Percentiles rank a stretch among this genome's conserved stretches.
These are phyloP conservation scores for Zingel zingel DNA, from an alignment of 2,113 vertebrate species.

Conservation along the genomic window DNA sequence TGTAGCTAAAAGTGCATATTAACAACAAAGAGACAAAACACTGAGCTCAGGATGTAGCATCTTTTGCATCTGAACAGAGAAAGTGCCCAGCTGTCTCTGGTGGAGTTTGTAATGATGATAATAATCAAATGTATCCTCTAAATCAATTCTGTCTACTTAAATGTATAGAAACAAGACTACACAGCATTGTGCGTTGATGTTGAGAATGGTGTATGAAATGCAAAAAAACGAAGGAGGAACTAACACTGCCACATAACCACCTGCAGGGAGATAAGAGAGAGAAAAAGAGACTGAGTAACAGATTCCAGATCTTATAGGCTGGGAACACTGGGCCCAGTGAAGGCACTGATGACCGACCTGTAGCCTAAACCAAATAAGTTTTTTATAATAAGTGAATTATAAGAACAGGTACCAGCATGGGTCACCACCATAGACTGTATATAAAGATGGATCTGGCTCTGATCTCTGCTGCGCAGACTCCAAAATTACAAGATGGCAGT, in stretches of 20 bases:
- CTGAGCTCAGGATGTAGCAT: background rate
- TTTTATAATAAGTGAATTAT: too few relatives aligned
- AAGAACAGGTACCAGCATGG: too few relatives aligned
- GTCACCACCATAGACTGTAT: too few relatives aligned
- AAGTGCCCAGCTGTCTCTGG: background rate
- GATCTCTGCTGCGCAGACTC: too few relatives aligned
- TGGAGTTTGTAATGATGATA: background rate
- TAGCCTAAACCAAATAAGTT: too few relatives aligned
- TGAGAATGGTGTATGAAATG: background rate
- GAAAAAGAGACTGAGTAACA: background rate
- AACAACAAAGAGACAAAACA: constrained; percentile 2
- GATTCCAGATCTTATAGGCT: background rate
- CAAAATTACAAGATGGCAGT: too few relatives aligned
- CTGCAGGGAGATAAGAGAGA: background rate
- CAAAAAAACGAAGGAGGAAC: background rate
- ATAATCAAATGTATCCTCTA: background rate
- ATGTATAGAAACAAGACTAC: background rate
- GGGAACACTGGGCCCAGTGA: too few relatives aligned
- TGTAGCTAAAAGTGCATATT: background rate
- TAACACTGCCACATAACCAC: background rate
- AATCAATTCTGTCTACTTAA: background rate
- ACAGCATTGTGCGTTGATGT: background rate
- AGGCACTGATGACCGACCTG: too few relatives aligned
- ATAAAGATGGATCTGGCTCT: too few relatives aligned
- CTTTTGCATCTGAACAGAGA: background rate